phyloP scores from a whole-genome alignment of 2,888 invertebrate genomes.

The Taenaris catops region DNA sequence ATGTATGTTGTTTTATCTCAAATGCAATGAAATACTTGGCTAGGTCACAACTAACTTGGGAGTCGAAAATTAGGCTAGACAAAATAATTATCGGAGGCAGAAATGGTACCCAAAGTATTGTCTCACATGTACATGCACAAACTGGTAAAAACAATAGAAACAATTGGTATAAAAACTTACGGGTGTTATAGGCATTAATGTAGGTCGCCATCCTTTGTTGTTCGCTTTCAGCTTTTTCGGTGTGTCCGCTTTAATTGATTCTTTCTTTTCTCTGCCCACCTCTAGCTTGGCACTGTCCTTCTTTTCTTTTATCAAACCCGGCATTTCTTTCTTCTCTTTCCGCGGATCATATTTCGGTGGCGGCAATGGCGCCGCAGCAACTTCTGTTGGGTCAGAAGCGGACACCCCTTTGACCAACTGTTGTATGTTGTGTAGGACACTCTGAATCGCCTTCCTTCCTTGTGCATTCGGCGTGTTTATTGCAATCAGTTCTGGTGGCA shows the following conservation, averaged over 20 bases:
- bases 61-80: no score
- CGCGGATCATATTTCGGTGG: slow-evolving; percentile 39
- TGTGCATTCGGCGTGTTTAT: slow-evolving; percentile 73
- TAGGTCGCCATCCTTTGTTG: slow-evolving; percentile 86
- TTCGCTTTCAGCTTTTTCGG: slow-evolving; percentile 69
- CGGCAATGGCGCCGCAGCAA: slow-evolving; percentile 56
- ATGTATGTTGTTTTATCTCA: no score
- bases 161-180: slow-evolving; percentile 41
- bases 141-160: no score
- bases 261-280: slow-evolving; percentile 38
- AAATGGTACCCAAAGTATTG: no score
- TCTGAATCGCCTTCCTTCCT: slow-evolving; percentile 66
- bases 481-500: slow-evolving; percentile 81
- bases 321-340: slow-evolving; percentile 40
- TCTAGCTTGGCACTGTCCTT: slow-evolving; percentile 37
- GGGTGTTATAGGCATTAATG: slow-evolving; percentile 83
- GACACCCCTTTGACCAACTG: slow-evolving; percentile 70
- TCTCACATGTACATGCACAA: no score
- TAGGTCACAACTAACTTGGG: no score
- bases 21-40: no score
- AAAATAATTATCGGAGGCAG: no score
- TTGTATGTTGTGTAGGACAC: slow-evolving; percentile 68
- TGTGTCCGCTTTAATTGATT: slow-evolving; percentile 42
- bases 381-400: slow-evolving; percentile 64
- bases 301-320: slow-evolving; percentile 49